A percentile compares a stretch with the other conserved stretches of the same genome.
Evolutionary conservation across 2,113 vertebrate genomes (phyloP).

Genomic region (Kryptolebias marmoratus): DNA sequence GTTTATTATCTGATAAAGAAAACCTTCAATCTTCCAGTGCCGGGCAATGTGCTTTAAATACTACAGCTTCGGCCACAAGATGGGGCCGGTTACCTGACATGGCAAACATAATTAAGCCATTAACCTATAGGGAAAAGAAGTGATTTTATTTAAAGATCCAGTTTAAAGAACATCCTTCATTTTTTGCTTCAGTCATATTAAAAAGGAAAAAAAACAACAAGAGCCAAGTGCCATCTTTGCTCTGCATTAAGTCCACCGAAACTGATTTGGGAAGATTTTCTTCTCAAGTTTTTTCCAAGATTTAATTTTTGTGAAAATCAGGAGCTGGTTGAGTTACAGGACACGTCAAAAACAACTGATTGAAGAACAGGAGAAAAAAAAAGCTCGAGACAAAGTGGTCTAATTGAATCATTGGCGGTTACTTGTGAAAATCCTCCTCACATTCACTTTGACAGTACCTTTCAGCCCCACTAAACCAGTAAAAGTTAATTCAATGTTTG

Average conservation of each 20-base stretch:
- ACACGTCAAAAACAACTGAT: slow-evolving; percentile 50
- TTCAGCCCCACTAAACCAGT: slow-evolving; percentile 27
- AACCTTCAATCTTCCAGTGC: slow-evolving; percentile 33
- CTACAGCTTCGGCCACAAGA: slow-evolving; percentile 56
- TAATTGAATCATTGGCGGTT: slow-evolving; percentile 49
- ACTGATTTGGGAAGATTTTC: slow-evolving; percentile 13
- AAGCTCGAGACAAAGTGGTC: slow-evolving; percentile 47
- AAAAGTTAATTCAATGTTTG: not conserved
- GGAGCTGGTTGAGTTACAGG: slow-evolving; percentile 39
- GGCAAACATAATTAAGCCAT: slow-evolving; percentile 18
- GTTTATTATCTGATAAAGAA: slow-evolving; percentile 8
- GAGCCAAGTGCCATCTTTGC: not conserved
- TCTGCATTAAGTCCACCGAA: not conserved
- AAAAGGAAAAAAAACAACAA: not conserved
- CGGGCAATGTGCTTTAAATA: slow-evolving; percentile 34
- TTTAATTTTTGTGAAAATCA: not conserved
- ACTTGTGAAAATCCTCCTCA: slow-evolving; percentile 60
- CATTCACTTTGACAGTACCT: slow-evolving; percentile 65
- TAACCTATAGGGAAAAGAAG: slow-evolving; percentile 28
- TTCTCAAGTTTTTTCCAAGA: slow-evolving; percentile 20
- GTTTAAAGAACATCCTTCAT: not conserved
- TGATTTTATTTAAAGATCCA: slow-evolving; percentile 11
- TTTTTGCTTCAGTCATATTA: not conserved
- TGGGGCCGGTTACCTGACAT: slow-evolving; percentile 30
- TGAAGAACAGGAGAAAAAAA: slow-evolving; percentile 5